Base-by-base conservation (phyloP, 1,140 invertebrate genomes). In the Drosophila kepulauana region DNA sequence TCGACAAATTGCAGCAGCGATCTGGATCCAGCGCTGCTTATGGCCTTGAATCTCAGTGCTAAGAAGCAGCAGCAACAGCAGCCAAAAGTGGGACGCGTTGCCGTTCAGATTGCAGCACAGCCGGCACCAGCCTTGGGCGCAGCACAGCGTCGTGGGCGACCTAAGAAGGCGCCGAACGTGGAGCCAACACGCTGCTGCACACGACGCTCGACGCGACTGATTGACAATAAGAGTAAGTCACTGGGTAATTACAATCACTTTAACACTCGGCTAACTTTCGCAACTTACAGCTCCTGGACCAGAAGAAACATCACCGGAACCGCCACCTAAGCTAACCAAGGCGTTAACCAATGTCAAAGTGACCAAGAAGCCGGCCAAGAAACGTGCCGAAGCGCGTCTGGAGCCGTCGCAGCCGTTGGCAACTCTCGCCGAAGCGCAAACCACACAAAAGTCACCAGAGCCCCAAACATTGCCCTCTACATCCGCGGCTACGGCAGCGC, bases 11-110 rank as follows among this genome's bases (percentile, higher is more conserved):
- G 33, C 13, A 48, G 64, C 64, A 73, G 67, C 13, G 73, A 69
- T 35, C 52, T 79, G 7, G 84, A 88, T 62, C 74, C 88, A 2
- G 90, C 81, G 15, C 69, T 92, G 45, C 59, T 92, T 0, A 70
- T 75, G 0, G 91, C 91, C 0, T 46, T 92, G 0, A 78, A 92
- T 69, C 67, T 92, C 0, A 92, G 91, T 2, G 91, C 84, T 28
- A 92, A 89, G 15, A 92, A 92, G 35, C 81, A 90, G 49, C 62
- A 65, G 5, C 63, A 56, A 35, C 51, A 65, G 30, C 20, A 68
- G 49, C 51, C 65, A 11, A 86, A 77, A 11, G 7, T 49, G 5
- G 71, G 28, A 8, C 77, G 91, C 3, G 64, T 70, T 10, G 85
- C 82, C 2, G 13, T 91, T 5, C 56, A 85, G 25, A 91, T 91